Conservation (phyloP, 2,797 vertebrate species). For the Lepus townsendii region DNA sequence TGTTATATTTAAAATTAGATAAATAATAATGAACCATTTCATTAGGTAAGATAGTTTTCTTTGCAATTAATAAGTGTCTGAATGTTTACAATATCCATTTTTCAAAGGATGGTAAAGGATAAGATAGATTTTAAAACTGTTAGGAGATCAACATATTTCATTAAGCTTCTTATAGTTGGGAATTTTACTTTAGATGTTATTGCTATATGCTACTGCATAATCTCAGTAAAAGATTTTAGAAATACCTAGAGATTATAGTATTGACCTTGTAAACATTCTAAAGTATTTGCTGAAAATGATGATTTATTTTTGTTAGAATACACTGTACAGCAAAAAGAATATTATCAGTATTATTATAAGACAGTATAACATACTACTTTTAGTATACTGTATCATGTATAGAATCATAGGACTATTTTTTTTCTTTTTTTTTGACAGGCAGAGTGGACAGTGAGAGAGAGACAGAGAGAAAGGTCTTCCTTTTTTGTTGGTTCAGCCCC, state of each 20-base stretch:
- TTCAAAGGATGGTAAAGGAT: constrained; percentile 43
- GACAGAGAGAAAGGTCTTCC: no score
- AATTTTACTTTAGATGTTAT: constrained; percentile 33
- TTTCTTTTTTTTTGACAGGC: no score
- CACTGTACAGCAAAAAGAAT: neutral
- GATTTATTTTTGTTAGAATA: constrained; percentile 57
- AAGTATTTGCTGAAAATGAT: constrained; percentile 53
- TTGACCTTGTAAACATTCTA: neutral
- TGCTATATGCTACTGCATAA: neutral
- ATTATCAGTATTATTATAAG: neutral
- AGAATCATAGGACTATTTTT: neutral
- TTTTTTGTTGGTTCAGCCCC: no score
- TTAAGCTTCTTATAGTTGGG: constrained; percentile 24
- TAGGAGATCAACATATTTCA: constrained; percentile 56
- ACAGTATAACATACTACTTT: neutral
- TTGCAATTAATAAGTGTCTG: constrained; percentile 19
- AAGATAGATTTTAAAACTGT: constrained; percentile 55
- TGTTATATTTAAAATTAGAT: constrained; percentile 48
- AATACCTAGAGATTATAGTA: neutral
- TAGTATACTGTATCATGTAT: no score
- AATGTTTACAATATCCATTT: constrained; percentile 26
- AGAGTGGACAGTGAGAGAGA: no score
- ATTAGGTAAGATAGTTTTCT: constrained; percentile 19
- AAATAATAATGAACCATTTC: constrained; percentile 4
- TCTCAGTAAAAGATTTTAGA: constrained; percentile 3